Conservation (phyloP, 2,113 vertebrate genomes). For the Panurus biarmicus region DNA sequence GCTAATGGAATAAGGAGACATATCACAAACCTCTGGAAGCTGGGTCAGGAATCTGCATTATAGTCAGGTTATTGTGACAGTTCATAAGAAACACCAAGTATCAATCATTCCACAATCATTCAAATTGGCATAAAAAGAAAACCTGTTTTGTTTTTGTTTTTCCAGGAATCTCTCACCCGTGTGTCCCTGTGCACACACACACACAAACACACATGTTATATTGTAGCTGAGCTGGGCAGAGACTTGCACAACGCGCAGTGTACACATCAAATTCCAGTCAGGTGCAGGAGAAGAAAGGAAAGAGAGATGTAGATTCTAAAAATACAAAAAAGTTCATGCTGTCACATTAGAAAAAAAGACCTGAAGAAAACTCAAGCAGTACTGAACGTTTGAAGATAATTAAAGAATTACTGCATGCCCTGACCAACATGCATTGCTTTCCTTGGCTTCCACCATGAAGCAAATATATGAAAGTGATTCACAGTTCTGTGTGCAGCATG, state of each 20-base stretch:
- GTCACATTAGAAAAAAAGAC: neutral
- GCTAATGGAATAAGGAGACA: constrained; percentile 15
- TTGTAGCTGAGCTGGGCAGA: neutral
- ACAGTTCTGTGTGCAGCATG: neutral
- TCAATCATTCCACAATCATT: too few relatives aligned
- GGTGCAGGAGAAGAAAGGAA: neutral
- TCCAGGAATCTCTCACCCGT: neutral
- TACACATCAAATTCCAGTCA: neutral
- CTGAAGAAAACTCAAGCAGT: neutral
- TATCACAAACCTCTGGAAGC: constrained; percentile 6
- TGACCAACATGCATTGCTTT: neutral
- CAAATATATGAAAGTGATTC: neutral
- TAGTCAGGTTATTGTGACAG: constrained; percentile 8
- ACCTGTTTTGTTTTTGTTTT: neutral
- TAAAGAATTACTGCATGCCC: neutral
- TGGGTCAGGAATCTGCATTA: neutral
- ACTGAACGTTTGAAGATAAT: neutral
- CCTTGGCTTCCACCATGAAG: neutral
- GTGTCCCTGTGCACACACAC: neutral
- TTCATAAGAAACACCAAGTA: neutral
- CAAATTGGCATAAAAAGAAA: neutral
- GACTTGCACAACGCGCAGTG: neutral
- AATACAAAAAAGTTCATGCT: neutral
- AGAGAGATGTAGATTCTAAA: neutral
- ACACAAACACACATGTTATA: neutral